Conservation (phyloP, 2,113 vertebrate species). For the Lepus americanus region DNA sequence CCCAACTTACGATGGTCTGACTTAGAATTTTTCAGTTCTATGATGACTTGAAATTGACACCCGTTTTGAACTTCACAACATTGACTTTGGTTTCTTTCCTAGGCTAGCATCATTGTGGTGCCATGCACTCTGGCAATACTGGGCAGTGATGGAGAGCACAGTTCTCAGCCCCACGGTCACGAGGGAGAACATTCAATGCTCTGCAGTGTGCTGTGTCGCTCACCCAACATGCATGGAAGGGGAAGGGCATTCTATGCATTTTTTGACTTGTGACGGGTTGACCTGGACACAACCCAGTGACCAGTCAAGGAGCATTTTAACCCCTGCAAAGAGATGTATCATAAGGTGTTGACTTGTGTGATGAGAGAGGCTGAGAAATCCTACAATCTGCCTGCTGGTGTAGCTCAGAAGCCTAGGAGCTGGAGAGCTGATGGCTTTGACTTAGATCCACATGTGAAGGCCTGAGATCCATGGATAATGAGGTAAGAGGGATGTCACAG, state of each 20-base stretch:
- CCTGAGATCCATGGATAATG: background rate
- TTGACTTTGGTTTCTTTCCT: background rate
- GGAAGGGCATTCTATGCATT: background rate
- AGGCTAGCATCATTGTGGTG: no score
- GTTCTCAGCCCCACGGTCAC: background rate
- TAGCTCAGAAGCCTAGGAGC: background rate
- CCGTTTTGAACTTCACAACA: background rate
- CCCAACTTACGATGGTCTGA: background rate
- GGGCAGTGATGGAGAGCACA: background rate
- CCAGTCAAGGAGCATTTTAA: background rate
- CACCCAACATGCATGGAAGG: background rate
- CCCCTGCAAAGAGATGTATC: background rate
- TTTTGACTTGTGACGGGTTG: background rate
- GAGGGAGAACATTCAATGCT: background rate
- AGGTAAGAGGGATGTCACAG: background rate
- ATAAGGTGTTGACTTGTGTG: background rate
- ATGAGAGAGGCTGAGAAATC: background rate
- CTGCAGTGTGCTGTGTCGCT: no score
- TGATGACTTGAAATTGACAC: background rate
- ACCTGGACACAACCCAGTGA: background rate
- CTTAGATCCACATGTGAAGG: background rate
- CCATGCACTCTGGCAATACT: background rate
- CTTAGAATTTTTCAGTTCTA: background rate
- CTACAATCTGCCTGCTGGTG: background rate
- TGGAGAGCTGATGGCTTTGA: background rate